A percentile compares a stretch with the other conserved stretches of the same genome.
Evolutionary conservation across 2,888 invertebrate genomes (phyloP).

Genomic region (Cynaeus angustus): DNA sequence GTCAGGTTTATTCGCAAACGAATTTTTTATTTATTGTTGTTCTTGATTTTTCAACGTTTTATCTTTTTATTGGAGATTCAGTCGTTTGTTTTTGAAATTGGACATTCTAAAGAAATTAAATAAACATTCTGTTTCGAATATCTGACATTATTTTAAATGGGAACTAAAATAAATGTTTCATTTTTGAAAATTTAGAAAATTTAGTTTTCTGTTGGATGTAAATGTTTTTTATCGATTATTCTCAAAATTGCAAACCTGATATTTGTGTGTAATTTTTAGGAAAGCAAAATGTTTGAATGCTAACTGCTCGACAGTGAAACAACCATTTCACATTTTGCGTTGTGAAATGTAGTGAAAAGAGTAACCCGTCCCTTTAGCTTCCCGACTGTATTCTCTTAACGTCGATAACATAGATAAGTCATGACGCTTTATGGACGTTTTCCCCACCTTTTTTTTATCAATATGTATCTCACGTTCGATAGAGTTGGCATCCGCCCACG

Average conservation of each 20-base stretch:
- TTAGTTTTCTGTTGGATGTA: no score
- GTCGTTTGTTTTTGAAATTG: no score
- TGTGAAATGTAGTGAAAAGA: slow-evolving; percentile 41
- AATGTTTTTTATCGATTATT: no score
- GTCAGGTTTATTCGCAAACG: no score
- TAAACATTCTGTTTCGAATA: no score
- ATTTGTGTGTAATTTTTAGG: not conserved
- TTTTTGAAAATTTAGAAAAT: no score
- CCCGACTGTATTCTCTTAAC: slow-evolving; percentile 40
- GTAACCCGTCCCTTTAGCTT: slow-evolving; percentile 27
- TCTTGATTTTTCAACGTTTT: no score
- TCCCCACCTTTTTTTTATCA: slow-evolving; percentile 62
- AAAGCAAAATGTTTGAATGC: not conserved
- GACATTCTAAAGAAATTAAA: no score
- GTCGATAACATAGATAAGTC: slow-evolving; percentile 58
- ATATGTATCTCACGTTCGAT: slow-evolving; percentile 66
- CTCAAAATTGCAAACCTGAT: not conserved
- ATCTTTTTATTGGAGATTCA: no score
- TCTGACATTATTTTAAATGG: no score
- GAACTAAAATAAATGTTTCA: no score
- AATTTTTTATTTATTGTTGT: no score
- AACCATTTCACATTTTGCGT: slow-evolving; percentile 16
- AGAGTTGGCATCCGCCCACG: slow-evolving; percentile 65
- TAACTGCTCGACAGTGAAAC: not conserved
- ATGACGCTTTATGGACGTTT: slow-evolving; percentile 63